Evolutionary conservation across 1,140 invertebrate species (phyloP), one percentile per base, ranked within the genome.

Genomic region (Nomia melanderi): DNA sequence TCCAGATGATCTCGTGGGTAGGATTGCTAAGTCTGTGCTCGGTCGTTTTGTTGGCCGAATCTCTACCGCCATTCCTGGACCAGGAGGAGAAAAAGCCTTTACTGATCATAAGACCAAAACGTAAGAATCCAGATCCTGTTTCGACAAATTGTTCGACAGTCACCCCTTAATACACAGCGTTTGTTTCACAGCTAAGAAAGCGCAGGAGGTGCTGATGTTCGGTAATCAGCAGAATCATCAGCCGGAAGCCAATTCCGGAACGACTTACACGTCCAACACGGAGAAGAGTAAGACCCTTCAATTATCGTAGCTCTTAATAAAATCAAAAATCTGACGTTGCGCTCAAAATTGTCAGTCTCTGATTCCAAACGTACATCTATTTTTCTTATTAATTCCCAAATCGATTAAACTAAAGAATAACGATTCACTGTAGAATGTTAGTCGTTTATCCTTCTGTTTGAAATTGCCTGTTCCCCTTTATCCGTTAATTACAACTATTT

Each of bases 151-250:
- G n/a, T n/a, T n/a, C n/a, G n/a, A n/a, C n/a, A n/a, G n/a, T n/a
- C n/a, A n/a, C n/a, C n/a, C n/a, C n/a, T 39, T 39, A 39, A 39
- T 11, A 11, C 11, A 1, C 5, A 1, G 36, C 5, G 36, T 33
- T 44, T n/a, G 4, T 59, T 53, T 87, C 86, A 41, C 64, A 92
- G 92, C 86, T 5, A 92, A 93, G 85, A 88, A 91, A 69, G 86
- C 91, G 1, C 90, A 93, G 81, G 92, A 93, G 76, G 84, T 89
- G 36, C 77, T 92, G 56, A 92, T 92, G 89, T 92, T 92, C 47
- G 92, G 92, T 1, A 92, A 92, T 70, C 92, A 93, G 69, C 92
- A 92, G 62, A 92, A 91, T 80, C 87, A 86, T 39, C 84, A 84
- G 20, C 74, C 82, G 6, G 84, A 88, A 14, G 63, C 20, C 17